Evolutionary conservation across 2,888 invertebrate species (phyloP), one percentile per base, ranked within the genome.

Genomic region (Achlya flavicornis): DNA sequence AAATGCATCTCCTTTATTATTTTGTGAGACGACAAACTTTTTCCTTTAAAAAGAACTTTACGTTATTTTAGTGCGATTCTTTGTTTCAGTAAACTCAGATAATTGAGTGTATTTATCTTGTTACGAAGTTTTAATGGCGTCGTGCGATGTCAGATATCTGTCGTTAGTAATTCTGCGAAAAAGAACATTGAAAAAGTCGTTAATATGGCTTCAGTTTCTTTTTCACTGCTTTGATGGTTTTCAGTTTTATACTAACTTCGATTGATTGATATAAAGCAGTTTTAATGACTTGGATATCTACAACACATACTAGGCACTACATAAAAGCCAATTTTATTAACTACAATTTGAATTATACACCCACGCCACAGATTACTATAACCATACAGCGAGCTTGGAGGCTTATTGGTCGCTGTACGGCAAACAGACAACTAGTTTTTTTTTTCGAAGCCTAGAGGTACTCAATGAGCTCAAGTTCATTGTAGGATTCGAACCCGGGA

Each of bases 121-220:
- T 62, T 48, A 5, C 58, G 64, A 80, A 79, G 72, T 79, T 79
- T 77, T 79, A 79, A 80, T 78, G 71, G 73, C 61, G 63, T 63
- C 61, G 59, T 11, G 58, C 63, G 63, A 71, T 61, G 38, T 41
- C 59, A 19, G 16, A 38, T 16, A 43, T 60, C 14, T 43, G 35
- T 35, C 58, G 19, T 60, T 32, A 41, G 19, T 6, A 41, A 38
- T 41, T 60, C 38, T 59, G 16, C 0, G 41, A 38, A 41, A 41
- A 59, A 16, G 0, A 33, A 38, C 12, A 3, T 33, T 35, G n/a
- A 10, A 8, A 38, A 38, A 33, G 16, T 58, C n/a, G 19, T 53
- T 53, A 53, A 10, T 53, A 7, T 19, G 19, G 19, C 19, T n/a
- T 5, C n/a, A 48, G 48, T 48, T 16, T 19, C 53, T 53, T 53